phyloP scores from a whole-genome alignment of 2,888 invertebrate species.

The Tinea pellionella region DNA sequence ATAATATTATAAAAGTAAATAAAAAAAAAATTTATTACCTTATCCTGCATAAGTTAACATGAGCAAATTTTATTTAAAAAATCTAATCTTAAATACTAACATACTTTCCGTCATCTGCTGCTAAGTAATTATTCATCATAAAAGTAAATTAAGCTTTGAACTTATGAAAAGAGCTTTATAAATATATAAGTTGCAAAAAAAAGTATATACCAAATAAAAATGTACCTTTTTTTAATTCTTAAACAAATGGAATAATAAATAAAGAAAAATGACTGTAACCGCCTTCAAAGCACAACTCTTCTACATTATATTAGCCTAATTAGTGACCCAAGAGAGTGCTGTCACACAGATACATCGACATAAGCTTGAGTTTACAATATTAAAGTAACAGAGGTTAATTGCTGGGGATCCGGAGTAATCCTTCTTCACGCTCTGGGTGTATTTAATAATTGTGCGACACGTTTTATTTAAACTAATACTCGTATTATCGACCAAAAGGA shows the following conservation, averaged over 20 bases:
- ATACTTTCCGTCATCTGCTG: not conserved
- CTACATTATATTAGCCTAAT: not conserved
- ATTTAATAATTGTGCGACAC: not conserved
- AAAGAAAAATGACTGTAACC: too few species aligned
- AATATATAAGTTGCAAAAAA: too few species aligned
- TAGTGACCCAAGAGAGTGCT: slow-evolving; percentile 19
- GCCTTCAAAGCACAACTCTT: not conserved
- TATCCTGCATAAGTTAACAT: too few species aligned
- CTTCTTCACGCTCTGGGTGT: not conserved
- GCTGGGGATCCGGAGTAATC: slow-evolving; percentile 27
- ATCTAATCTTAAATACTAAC: not conserved
- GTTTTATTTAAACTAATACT: too few species aligned
- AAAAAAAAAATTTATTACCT: too few species aligned
- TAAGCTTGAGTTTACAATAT: slow-evolving; percentile 25
- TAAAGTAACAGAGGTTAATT: slow-evolving; percentile 28
- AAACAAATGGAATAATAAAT: too few species aligned
- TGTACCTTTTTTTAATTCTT: too few species aligned
- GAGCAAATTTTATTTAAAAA: not conserved
- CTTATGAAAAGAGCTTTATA: not conserved
- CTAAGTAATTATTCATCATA: not conserved
- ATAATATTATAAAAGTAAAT: too few species aligned
- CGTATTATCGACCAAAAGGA: too few species aligned
- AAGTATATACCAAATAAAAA: too few species aligned
- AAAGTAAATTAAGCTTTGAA: not conserved
- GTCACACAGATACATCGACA: slow-evolving; percentile 23